Conservation (phyloP, 2,888 invertebrate genomes). For the Apocheima hispidaria region DNA sequence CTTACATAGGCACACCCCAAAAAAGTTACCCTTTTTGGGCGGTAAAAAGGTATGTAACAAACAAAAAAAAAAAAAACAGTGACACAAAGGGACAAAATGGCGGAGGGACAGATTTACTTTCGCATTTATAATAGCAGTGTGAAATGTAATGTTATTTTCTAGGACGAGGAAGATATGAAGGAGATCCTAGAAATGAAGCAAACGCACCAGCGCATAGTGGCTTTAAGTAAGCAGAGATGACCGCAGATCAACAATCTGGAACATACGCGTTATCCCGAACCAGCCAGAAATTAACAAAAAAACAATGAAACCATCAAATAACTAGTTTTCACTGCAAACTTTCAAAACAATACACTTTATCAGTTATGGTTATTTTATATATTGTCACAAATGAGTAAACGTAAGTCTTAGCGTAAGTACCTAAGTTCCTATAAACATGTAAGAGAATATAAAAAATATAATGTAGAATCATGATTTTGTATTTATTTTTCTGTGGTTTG, state of each 20-base stretch:
- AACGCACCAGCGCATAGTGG: slow-evolving; percentile 92
- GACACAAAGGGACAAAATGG: no score
- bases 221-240: slow-evolving; percentile 86
- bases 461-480: background rate
- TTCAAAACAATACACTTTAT: background rate
- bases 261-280: slow-evolving; percentile 51
- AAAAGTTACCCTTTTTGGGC: no score
- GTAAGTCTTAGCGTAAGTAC: no score
- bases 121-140: no score
- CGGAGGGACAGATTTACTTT: background rate
- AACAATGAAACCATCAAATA: background rate
- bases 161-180: slow-evolving; percentile 98
- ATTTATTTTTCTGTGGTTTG: background rate
- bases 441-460: background rate
- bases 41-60: no score
- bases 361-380: no score
- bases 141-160: slow-evolving; percentile 46
- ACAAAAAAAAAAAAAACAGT: no score
- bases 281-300: slow-evolving; percentile 62
- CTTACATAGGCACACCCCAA: no score
- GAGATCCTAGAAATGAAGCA: slow-evolving; percentile 96
- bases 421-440: background rate
- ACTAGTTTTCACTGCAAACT: background rate
- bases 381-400: background rate
- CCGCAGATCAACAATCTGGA: slow-evolving; percentile 60